Conservation (phyloP, 2,888 invertebrate genomes). For the Atherix ibis region DNA sequence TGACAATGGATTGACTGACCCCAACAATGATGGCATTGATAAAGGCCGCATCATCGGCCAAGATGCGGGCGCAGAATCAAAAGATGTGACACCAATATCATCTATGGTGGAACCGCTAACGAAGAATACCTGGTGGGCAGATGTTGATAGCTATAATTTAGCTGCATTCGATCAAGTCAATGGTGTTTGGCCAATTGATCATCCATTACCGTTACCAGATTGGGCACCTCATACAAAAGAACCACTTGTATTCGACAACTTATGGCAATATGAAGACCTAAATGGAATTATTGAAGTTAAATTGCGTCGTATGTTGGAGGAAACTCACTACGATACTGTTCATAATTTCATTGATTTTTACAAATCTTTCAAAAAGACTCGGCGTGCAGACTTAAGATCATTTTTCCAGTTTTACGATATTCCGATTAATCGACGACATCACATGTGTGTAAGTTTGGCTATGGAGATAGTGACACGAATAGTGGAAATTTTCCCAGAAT, state of each 20-base stretch:
- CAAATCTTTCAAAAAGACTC: conserved; percentile 46
- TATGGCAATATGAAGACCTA: conserved; percentile 58
- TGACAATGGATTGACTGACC: conserved; percentile 16
- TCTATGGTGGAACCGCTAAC: conserved; percentile 7
- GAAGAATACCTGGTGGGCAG: conserved; percentile 19
- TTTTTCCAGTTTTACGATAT: conserved; percentile 66
- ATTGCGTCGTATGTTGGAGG: conserved; percentile 63
- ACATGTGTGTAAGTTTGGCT: conserved; percentile 81
- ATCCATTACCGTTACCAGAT: conserved; percentile 60
- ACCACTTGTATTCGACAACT: conserved; percentile 30
- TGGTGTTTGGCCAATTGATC: conserved; percentile 48
- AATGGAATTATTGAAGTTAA: conserved; percentile 63
- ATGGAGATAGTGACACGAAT: conserved; percentile 59
- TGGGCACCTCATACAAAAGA: conserved; percentile 42
- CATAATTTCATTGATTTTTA: conserved; percentile 61
- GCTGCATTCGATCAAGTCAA: conserved; percentile 34
- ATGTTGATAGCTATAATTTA: conserved; percentile 29
- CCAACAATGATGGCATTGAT: conserved; percentile 13
- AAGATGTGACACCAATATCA: conserved; percentile 25
- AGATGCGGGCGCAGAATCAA: conserved; percentile 9
- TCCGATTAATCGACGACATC: conserved; percentile 58
- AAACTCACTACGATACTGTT: conserved; percentile 79
- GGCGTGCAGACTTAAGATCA: conserved; percentile 47
- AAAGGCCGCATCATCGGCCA: conserved; percentile 11
- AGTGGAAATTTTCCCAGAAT: conserved; percentile 48